Evolutionary conservation across 2,888 invertebrate species (phyloP).

Genomic region (Clitarchus hookeri): DNA sequence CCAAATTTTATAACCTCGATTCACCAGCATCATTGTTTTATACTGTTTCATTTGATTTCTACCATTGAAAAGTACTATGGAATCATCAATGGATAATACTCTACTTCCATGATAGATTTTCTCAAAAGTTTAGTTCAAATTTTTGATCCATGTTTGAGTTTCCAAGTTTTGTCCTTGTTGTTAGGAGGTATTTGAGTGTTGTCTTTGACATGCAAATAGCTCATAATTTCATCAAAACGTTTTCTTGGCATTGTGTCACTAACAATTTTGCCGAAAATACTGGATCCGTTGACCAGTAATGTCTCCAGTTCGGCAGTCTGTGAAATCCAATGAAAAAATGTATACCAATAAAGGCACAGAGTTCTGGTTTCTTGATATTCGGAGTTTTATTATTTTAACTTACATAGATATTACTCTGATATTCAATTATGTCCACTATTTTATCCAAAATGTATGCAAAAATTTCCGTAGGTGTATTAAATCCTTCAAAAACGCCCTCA

Average conservation of each 20-base stretch:
- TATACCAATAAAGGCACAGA: conserved; percentile 28
- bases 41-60: conserved; percentile 39
- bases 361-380: conserved; percentile 25
- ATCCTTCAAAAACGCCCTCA: too few species aligned
- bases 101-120: conserved; percentile 33
- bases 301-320: conserved; percentile 28
- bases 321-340: conserved; percentile 37
- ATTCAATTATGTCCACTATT: too few species aligned
- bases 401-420: too few species aligned
- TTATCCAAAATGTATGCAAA: too few species aligned
- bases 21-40: conserved; percentile 45
- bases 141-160: conserved; percentile 30
- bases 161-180: conserved; percentile 31
- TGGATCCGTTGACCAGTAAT: conserved; percentile 29
- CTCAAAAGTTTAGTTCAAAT: conserved; percentile 34
- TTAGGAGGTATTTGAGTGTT: conserved; percentile 26
- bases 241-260: conserved; percentile 29
- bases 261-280: conserved; percentile 28
- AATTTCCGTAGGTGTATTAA: too few species aligned
- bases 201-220: conserved; percentile 36
- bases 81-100: conserved; percentile 34
- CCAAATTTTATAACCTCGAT: conserved; percentile 43
- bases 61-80: conserved; percentile 33
- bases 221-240: conserved; percentile 32
- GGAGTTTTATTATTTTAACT: conserved; percentile 10